Conservation (phyloP, 2,113 vertebrate species). For the Henicopernis longicauda region DNA sequence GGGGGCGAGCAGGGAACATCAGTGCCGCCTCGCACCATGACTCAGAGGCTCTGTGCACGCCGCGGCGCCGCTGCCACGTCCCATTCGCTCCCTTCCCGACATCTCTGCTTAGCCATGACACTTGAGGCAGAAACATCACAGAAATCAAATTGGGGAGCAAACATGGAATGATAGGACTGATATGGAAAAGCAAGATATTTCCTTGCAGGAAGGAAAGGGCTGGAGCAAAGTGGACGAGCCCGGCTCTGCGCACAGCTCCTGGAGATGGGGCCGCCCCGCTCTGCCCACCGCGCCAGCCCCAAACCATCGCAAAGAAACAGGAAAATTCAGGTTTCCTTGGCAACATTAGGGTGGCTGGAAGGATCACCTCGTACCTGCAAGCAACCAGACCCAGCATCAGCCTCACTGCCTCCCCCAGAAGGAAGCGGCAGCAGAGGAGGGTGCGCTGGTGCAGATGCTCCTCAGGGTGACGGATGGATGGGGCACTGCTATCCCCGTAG, state of each 20-base stretch:
- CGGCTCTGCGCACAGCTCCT: not conserved
- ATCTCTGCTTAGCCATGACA: not conserved
- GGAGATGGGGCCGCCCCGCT: not conserved
- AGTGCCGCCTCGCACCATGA: not conserved
- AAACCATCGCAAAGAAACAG: not conserved
- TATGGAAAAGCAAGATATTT: accelerated
- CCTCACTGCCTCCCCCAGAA: not conserved
- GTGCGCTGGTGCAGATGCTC: accelerated
- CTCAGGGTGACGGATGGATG: not conserved
- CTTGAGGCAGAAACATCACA: not conserved
- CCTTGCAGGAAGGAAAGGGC: not conserved
- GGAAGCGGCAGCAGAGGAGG: not conserved
- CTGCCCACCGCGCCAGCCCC: not conserved
- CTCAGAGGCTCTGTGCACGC: accelerated
- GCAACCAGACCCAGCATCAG: not conserved
- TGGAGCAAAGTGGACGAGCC: not conserved
- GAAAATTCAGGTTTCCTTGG: constrained; percentile 66
- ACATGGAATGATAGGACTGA: accelerated
- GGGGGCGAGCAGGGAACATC: not conserved
- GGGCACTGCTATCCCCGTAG: not conserved
- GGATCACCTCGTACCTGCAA: constrained; percentile 26
- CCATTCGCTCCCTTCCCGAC: not conserved
- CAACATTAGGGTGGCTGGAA: constrained; percentile 41
- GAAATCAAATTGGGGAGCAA: not conserved
- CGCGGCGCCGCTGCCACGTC: accelerated